Evolutionary conservation across 2,113 vertebrate genomes (phyloP), one percentile per base, ranked within the genome.

Genomic region (Myocastor coypus): DNA sequence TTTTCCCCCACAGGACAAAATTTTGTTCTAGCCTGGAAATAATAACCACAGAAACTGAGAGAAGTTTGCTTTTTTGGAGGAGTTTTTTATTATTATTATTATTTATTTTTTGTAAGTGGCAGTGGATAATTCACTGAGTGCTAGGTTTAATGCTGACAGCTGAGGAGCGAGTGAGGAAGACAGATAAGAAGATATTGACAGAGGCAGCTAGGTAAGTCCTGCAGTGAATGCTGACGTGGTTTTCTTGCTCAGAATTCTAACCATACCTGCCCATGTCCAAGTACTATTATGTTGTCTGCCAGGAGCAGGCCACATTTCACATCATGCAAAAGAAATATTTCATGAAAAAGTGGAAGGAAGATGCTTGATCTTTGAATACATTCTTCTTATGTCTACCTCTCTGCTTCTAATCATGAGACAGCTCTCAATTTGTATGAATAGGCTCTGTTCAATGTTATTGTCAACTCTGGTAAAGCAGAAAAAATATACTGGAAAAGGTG

Each of bases 71-170:
- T 95, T 94, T 82, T 80, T 80, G 59, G 28, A 59, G 20, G 87
- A 87, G 75, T 57, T 57, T 52, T 57, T 46, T 5, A 46, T 46
- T n/a, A n/a, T n/a, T n/a, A n/a, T n/a, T n/a, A n/a, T n/a, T n/a
- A n/a, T n/a, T n/a, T n/a, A n/a, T 42, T 46, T n/a, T 89, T 89
- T 91, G 86, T 20, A 95, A 40, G 83, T 83, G 46, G 55, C 83
- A 75, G 93, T n/a, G 0, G 16, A 83, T 52, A 3, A 73, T 52
- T 96, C 92, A 57, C 0, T 22, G 93, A 92, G 80, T 75, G 73
- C 91, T 83, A 95, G 77, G 86, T 73, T 88, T 50, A 2, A 80
- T 64, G 93, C 80, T 84, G 83, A 97, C 46, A 87, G 81, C 32
- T 52, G 24, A 75, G 63, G 68, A 75, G 77, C 37, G 81, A 87